Evolutionary conservation across 2,888 invertebrate genomes (phyloP).

Genomic region (Eupithecia centaureata): DNA sequence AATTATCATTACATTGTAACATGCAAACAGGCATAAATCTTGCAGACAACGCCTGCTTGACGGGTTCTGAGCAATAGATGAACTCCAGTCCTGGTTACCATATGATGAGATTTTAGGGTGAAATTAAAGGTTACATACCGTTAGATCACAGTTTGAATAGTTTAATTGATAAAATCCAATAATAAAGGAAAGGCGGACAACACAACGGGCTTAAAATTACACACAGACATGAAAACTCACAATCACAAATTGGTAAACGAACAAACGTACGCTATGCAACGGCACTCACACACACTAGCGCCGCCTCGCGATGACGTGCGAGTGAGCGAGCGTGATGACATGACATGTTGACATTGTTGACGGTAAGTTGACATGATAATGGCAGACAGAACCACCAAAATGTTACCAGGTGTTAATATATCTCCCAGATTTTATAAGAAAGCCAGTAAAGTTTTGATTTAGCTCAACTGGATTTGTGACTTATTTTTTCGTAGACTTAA

Average conservation of each 20-base stretch:
- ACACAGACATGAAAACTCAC: conserved; percentile 74
- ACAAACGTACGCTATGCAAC: conserved; percentile 53
- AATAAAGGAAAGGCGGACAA: conserved; percentile 73
- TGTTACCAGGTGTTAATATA: not conserved
- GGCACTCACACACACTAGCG: conserved; percentile 74
- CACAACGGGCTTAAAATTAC: conserved; percentile 79
- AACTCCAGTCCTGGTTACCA: conserved; percentile 50
- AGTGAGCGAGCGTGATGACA: not conserved
- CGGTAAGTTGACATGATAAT: conserved; percentile 4
- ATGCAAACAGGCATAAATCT: conserved; percentile 47
- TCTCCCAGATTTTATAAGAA: not conserved
- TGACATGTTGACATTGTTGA: conserved; percentile 14
- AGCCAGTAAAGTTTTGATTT: too few relatives aligned
- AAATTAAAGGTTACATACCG: conserved; percentile 68
- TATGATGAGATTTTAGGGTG: conserved; percentile 41
- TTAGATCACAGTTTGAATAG: conserved; percentile 75
- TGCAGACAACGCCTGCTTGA: conserved; percentile 76
- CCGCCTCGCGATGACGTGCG: conserved; percentile 29
- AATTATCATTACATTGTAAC: conserved; percentile 41
- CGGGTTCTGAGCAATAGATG: conserved; percentile 56
- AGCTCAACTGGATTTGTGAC: too few relatives aligned
- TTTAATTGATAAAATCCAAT: conserved; percentile 82
- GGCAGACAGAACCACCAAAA: not conserved
- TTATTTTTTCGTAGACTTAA: too few relatives aligned
- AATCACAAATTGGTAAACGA: conserved; percentile 58